Percentiles rank a stretch among this genome's conserved stretches.
Evolutionary conservation across 2,797 vertebrate genomes (phyloP).

Genomic region (Microctenopoma steveboyesi): DNA sequence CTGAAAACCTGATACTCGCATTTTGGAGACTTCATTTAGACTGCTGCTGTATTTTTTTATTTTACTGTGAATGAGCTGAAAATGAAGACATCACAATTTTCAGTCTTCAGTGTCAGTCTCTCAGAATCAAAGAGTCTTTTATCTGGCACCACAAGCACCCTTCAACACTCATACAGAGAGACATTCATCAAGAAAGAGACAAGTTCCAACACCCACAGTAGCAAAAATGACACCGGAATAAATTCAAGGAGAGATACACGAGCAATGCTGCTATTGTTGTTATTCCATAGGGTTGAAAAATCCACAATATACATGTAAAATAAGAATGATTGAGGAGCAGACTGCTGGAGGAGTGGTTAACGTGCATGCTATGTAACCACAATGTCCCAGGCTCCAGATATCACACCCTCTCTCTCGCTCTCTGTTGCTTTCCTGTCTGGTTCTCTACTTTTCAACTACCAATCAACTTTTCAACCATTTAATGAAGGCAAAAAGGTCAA

Average conservation of each 20-base stretch:
- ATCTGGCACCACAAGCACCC: neutral
- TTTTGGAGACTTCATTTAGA: neutral
- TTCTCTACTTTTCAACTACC: no score
- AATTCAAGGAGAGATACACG: neutral
- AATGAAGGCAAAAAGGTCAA: no score
- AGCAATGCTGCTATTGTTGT: neutral
- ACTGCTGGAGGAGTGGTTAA: no score
- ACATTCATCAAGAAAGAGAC: neutral
- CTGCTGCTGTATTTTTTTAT: neutral
- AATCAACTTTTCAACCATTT: no score
- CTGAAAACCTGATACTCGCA: neutral
- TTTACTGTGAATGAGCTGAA: neutral
- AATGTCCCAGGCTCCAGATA: no score
- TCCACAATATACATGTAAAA: neutral
- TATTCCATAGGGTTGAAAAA: neutral
- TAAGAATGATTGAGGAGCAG: neutral
- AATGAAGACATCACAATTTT: slow-evolving; percentile 2
- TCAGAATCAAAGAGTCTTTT: slow-evolving; percentile 10
- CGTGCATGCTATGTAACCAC: no score
- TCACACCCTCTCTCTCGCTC: no score
- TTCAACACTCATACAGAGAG: neutral
- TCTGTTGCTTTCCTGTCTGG: no score
- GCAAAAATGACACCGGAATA: neutral
- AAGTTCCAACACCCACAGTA: neutral
- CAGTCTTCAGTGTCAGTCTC: neutral